A percentile compares a stretch with the other conserved stretches of the same genome.
These are phyloP conservation scores for Arenaria interpres DNA, from an alignment of 2,113 vertebrate genomes.

Conservation along the genomic window DNA sequence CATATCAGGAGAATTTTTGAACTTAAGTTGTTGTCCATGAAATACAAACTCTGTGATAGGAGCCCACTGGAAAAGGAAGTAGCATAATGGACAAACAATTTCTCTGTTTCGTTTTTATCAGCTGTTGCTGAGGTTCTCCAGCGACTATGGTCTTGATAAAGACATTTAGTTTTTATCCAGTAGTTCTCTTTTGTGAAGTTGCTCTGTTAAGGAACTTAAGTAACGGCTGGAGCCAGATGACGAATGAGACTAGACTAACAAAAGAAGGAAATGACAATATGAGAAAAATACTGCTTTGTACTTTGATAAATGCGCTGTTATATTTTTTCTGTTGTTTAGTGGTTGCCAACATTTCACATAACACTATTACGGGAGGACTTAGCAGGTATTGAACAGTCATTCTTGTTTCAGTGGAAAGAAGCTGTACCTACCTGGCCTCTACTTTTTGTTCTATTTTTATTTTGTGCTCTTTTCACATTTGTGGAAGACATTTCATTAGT, in stretches of 20 bases:
- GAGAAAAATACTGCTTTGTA: neutral
- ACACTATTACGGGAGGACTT: neutral
- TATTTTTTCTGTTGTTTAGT: neutral
- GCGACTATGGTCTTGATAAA: neutral
- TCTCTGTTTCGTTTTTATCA: neutral
- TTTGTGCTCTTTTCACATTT: neutral
- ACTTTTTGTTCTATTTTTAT: conserved; percentile 7
- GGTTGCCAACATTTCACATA: neutral
- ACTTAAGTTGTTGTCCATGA: neutral
- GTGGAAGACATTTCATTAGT: neutral
- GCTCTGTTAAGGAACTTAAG: neutral
- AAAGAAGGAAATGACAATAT: neutral
- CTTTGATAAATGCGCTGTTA: neutral
- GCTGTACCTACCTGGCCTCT: neutral
- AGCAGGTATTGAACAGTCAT: neutral
- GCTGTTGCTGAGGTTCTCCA: neutral
- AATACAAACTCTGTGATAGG: neutral
- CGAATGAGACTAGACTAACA: neutral
- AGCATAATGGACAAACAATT: neutral
- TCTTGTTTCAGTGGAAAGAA: neutral
- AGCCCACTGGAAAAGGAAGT: neutral
- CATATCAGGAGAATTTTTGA: neutral
- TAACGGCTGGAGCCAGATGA: neutral
- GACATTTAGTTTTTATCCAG: neutral
- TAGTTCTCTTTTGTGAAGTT: neutral